A percentile compares a stretch with the other conserved stretches of the same genome.
Evolutionary conservation across 2,888 invertebrate genomes (phyloP).

Genomic region (Physocephala rufipes): DNA sequence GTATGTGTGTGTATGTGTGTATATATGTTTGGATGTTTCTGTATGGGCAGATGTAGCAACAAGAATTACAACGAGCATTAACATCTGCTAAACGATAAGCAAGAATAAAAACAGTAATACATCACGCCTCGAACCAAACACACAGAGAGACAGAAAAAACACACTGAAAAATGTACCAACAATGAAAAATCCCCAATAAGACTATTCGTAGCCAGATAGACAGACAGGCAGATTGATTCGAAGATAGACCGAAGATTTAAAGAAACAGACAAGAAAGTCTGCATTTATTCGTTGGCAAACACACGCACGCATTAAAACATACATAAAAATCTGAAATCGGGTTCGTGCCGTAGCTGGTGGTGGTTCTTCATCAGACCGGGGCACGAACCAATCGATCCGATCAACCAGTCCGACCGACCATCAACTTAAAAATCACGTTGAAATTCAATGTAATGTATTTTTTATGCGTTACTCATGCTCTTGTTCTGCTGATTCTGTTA

Average conservation of each 20-base stretch:
- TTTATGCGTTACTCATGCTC: conserved; percentile 13
- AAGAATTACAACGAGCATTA: background rate
- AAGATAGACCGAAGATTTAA: too few relatives aligned
- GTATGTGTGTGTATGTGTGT: background rate
- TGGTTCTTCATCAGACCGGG: too few relatives aligned
- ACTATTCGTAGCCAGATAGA: background rate
- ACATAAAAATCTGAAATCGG: background rate
- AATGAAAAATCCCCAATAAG: background rate
- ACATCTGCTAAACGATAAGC: background rate
- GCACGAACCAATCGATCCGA: too few relatives aligned
- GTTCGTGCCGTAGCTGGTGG: background rate
- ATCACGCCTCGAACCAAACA: too few relatives aligned
- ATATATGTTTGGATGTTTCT: conserved; percentile 10
- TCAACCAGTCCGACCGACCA: conserved; percentile 1
- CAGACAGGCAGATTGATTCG: background rate
- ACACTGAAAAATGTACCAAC: too few relatives aligned
- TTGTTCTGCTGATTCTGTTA: background rate
- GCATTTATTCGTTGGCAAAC: background rate
- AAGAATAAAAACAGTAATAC: conserved; percentile 8
- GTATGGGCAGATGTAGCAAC: background rate
- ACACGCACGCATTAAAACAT: conserved; percentile 1
- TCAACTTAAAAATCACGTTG: background rate
- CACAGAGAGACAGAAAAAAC: background rate
- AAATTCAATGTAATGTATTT: conserved; percentile 23
- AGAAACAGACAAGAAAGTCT: background rate